These are phyloP conservation scores for Myrmophylax atrothorax DNA, from an alignment of 2,113 vertebrate species.

Conservation along the genomic window DNA sequence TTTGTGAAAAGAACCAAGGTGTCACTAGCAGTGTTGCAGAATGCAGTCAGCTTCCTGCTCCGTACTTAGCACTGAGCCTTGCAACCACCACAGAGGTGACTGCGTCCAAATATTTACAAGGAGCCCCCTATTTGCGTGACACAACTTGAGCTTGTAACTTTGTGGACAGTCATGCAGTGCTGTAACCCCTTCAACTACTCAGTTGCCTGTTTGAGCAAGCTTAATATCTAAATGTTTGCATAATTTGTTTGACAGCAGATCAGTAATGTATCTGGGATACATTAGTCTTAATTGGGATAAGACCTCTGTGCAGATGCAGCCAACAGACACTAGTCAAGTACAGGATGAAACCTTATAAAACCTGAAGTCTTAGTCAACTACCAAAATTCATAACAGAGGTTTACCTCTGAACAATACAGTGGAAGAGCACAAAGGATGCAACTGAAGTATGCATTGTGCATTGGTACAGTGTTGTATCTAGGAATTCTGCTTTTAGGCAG, in stretches of 20 bases:
- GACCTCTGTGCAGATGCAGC: not conserved
- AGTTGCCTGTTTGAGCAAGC: not conserved
- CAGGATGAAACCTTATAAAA: not conserved
- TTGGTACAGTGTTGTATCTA: not conserved
- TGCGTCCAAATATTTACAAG: not conserved
- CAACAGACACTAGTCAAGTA: not conserved
- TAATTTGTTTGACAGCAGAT: not conserved
- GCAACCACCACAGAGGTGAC: not conserved
- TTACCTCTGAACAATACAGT: not conserved
- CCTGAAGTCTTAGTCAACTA: not conserved
- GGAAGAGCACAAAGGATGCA: not conserved
- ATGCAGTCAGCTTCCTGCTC: not conserved
- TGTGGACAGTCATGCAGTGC: not conserved
- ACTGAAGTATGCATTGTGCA: not conserved
- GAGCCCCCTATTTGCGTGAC: not conserved
- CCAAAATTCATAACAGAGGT: not conserved
- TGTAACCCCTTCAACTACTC: not conserved
- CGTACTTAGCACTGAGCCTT: not conserved
- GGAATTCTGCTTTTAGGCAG: not conserved
- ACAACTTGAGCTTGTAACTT: not conserved
- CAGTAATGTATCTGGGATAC: not conserved
- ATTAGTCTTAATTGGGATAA: not conserved
- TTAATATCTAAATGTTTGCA: not conserved
- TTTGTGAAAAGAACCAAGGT: not conserved
- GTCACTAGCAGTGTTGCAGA: not conserved